phyloP scores from a whole-genome alignment of 2,888 invertebrate genomes.

The Harpalus rufipes region DNA sequence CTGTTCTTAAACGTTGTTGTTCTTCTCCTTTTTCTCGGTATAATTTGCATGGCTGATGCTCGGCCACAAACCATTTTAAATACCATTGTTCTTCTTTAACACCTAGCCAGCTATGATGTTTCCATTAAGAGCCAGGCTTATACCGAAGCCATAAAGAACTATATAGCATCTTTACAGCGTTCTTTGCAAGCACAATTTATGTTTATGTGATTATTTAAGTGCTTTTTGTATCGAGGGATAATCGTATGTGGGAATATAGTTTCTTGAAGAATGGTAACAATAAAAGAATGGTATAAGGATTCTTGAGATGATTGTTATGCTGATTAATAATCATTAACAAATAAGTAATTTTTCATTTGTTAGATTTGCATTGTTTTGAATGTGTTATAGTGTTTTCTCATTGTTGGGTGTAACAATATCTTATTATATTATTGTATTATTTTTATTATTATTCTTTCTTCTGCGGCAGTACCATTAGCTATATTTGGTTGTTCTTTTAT shows the following conservation, averaged over 20 bases:
- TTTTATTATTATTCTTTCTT: too few relatives aligned
- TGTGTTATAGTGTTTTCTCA: too few relatives aligned
- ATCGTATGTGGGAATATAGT: not conserved
- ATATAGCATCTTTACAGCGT: not conserved
- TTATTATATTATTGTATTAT: too few relatives aligned
- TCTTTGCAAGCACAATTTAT: conserved; percentile 8
- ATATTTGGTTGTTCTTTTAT: too few relatives aligned
- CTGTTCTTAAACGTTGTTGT: not conserved
- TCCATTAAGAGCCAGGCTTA: conserved; percentile 11
- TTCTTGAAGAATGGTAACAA: not conserved
- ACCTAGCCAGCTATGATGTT: conserved; percentile 14
- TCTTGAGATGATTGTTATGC: too few relatives aligned
- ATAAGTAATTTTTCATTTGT: too few relatives aligned
- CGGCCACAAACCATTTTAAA: conserved; percentile 15
- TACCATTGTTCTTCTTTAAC: conserved; percentile 41
- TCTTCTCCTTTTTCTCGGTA: not conserved
- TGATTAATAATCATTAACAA: too few relatives aligned
- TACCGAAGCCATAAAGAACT: not conserved
- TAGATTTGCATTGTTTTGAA: too few relatives aligned
- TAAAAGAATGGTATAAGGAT: not conserved
- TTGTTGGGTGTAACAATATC: too few relatives aligned
- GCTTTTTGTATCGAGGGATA: not conserved
- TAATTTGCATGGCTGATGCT: conserved; percentile 20
- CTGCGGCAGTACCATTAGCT: too few relatives aligned
- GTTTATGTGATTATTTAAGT: conserved; percentile 54